A percentile compares a stretch with the other conserved stretches of the same genome.
These are phyloP conservation scores for Clarias gariepinus DNA, from an alignment of 2,113 vertebrate species.

Conservation along the genomic window DNA sequence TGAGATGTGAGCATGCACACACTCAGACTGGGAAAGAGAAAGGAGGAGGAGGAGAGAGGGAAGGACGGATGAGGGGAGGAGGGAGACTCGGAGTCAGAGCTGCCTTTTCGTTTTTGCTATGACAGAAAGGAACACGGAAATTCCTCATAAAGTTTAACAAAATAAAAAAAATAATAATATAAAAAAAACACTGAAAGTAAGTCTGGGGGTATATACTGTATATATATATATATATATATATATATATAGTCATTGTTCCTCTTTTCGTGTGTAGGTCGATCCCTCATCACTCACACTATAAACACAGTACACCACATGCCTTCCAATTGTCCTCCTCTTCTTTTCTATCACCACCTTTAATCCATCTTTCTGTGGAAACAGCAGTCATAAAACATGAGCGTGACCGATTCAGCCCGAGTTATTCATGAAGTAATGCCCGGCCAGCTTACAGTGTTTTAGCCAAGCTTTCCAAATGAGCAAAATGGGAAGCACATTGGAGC, in stretches of 20 bases:
- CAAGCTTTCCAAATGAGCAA: neutral
- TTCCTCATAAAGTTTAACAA: neutral
- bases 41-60: conserved; percentile 32
- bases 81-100: conserved; percentile 3
- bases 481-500: neutral
- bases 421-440: neutral
- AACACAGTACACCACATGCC: too few relatives aligned
- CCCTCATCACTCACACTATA: neutral
- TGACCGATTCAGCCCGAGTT: neutral
- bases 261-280: neutral
- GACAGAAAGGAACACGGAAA: conserved; percentile 14
- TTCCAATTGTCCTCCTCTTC: neutral
- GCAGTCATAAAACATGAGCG: neutral
- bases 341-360: neutral
- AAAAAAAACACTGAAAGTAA: neutral
- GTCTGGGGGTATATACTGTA: too few relatives aligned
- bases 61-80: conserved; percentile 29
- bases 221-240: too few relatives aligned
- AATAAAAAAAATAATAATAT: neutral
- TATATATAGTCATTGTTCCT: too few relatives aligned
- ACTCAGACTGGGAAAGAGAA: conserved; percentile 29
- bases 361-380: neutral
- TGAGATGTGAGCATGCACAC: conserved; percentile 49
- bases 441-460: neutral
- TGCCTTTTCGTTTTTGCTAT: neutral